Percentiles rank a stretch among this genome's conserved stretches.
phyloP scores from a whole-genome alignment of 2,113 vertebrate species.

The Eleginops maclovinus region DNA sequence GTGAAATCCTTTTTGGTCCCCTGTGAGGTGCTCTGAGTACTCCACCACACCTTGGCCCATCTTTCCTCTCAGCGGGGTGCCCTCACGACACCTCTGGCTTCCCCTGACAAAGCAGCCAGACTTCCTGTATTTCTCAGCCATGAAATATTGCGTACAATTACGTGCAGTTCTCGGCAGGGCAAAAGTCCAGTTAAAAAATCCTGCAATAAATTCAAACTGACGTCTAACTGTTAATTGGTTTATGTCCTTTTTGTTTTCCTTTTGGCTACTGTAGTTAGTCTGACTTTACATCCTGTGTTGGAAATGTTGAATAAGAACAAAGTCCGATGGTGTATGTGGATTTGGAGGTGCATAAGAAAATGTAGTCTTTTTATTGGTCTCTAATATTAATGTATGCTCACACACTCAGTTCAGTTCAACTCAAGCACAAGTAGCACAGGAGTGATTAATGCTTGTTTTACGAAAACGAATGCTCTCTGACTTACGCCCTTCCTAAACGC shows the following conservation, averaged over 20 bases:
- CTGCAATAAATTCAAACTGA: conserved; percentile 52
- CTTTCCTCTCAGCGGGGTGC: conserved; percentile 75
- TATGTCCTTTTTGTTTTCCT: conserved; percentile 56
- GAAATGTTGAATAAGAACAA: conserved; percentile 29
- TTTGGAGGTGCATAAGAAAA: conserved; percentile 7
- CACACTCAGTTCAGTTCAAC: no score
- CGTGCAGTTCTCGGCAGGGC: conserved; percentile 45
- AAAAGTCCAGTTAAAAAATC: conserved; percentile 23
- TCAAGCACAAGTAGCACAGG: conserved; percentile 38
- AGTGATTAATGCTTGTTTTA: conserved; percentile 75
- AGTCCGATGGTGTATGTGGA: conserved; percentile 1
- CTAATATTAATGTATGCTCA: conserved; percentile 12
- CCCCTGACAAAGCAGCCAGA: conserved; percentile 76
- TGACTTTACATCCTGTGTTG: conserved; percentile 46
- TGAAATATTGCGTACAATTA: conserved; percentile 44
- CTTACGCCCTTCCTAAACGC: conserved; percentile 73
- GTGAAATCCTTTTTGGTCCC: conserved; percentile 83
- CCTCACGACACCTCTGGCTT: conserved; percentile 69
- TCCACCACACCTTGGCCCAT: conserved; percentile 70
- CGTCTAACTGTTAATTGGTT: conserved; percentile 56
- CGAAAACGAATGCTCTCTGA: conserved; percentile 71
- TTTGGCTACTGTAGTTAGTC: conserved; percentile 63
- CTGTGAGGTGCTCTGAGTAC: conserved; percentile 70
- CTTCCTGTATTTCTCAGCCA: conserved; percentile 79
- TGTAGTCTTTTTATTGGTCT: background rate